A percentile compares a stretch with the other conserved stretches of the same genome.
Conservation (phyloP, 30 jellyfish, hydroid and myxozoan species). For the Pelagia noctiluca region DNA sequence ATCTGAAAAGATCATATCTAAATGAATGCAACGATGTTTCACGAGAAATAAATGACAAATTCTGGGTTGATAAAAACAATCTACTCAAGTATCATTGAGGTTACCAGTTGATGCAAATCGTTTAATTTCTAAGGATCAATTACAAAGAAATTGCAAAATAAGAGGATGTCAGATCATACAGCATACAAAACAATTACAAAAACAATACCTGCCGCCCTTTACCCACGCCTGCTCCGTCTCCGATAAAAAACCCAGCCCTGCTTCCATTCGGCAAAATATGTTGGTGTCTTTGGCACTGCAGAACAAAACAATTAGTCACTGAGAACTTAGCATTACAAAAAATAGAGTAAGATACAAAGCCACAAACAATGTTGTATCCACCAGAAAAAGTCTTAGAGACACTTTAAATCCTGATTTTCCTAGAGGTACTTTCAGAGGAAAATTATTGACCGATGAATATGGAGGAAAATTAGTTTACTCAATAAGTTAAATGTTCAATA, state of each 20-base stretch:
- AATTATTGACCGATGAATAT: too few species aligned
- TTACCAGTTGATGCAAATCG: too few species aligned
- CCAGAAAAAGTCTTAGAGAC: too few species aligned
- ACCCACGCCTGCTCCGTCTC: conserved; percentile 99
- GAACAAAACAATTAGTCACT: too few species aligned
- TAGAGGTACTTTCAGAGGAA: too few species aligned
- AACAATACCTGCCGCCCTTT: conserved; percentile 92
- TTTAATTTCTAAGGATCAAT: too few species aligned
- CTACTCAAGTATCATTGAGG: not conserved
- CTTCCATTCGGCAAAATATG: conserved; percentile 82
- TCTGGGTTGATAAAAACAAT: not conserved
- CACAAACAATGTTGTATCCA: not conserved
- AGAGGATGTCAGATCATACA: not conserved
- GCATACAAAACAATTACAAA: not conserved
- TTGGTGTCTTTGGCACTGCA: conserved; percentile 86
- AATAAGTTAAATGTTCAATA: too few species aligned
- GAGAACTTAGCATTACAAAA: not conserved
- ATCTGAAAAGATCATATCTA: conserved; percentile 37
- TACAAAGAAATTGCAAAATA: not conserved
- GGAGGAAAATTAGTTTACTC: too few species aligned
- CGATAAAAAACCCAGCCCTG: conserved; percentile 92
- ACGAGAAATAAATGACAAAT: too few species aligned
- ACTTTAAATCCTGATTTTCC: too few species aligned
- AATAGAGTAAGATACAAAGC: not conserved
- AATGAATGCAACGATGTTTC: too few species aligned